These are phyloP conservation scores for Neolamprologus fasciatus DNA, from an alignment of 2,113 vertebrate genomes.

Conservation along the genomic window DNA sequence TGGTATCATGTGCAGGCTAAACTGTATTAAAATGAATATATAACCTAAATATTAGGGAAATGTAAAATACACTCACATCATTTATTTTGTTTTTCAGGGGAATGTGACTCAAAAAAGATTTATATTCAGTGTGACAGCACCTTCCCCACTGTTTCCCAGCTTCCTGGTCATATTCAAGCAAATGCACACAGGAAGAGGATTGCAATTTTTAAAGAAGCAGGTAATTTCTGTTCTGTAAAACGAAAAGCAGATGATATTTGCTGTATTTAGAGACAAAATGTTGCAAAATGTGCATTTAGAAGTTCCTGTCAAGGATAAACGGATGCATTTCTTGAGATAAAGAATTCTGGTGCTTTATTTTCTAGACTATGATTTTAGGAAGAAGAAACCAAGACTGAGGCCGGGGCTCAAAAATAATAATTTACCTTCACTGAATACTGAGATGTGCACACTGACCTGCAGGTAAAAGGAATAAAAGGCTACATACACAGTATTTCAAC, in stretches of 20 bases:
- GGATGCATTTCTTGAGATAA: not conserved
- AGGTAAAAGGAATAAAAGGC: conserved; percentile 69
- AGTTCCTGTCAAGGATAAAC: not conserved
- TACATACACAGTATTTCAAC: not conserved
- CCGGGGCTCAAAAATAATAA: conserved; percentile 88
- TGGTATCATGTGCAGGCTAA: not conserved
- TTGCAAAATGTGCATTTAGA: not conserved
- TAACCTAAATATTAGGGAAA: not conserved
- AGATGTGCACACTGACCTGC: conserved; percentile 93
- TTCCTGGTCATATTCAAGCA: conserved; percentile 84
- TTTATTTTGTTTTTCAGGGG: conserved; percentile 74
- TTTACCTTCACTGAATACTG: conserved; percentile 77
- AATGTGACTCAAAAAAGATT: conserved; percentile 50
- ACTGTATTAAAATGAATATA: not conserved
- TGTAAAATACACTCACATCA: not conserved
- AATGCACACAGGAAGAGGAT: conserved; percentile 84
- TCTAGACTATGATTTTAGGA: conserved; percentile 86
- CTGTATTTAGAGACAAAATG: not conserved
- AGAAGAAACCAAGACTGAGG: conserved; percentile 86
- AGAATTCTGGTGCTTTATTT: conserved; percentile 33
- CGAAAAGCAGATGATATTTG: accelerated
- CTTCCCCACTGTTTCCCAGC: not conserved
- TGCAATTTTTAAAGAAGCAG: conserved; percentile 80
- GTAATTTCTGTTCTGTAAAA: conserved; percentile 63
- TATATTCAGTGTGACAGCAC: not conserved